Percentiles rank a stretch among this genome's conserved stretches.
Evolutionary conservation across 2,888 invertebrate genomes (phyloP).

Genomic region (Pseudoips prasinana): DNA sequence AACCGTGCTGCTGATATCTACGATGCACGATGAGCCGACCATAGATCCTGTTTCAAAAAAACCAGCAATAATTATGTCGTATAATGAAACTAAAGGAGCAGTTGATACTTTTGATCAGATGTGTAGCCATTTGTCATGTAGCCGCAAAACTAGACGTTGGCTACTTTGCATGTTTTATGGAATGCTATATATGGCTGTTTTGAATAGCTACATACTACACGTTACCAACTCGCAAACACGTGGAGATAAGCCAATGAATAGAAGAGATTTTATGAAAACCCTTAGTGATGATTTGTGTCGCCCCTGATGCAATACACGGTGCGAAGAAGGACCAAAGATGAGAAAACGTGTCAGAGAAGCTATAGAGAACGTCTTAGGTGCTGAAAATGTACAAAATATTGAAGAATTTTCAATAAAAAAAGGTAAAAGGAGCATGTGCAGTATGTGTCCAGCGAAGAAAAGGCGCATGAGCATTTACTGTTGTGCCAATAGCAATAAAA

Average conservation of each 20-base stretch:
- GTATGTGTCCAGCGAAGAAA: conserved; percentile 1
- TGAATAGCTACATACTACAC: no score
- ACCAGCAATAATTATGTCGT: no score
- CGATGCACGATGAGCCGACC: no score
- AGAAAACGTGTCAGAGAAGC: conserved; percentile 5
- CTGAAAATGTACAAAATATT: conserved; percentile 3
- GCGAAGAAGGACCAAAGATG: conserved; percentile 3
- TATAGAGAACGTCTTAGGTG: conserved; percentile 1
- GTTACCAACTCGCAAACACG: no score
- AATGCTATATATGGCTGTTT: no score
- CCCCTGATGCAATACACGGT: conserved; percentile 2
- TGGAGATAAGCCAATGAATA: conserved; percentile 1
- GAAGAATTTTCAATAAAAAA: conserved; percentile 4
- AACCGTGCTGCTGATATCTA: no score
- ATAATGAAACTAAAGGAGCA: no score
- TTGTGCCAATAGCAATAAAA: conserved; percentile 1
- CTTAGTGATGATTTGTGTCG: conserved; percentile 6
- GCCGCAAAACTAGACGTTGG: no score
- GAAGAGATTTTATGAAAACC: conserved; percentile 4
- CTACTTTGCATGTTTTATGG: no score
- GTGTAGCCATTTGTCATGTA: no score
- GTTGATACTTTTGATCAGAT: no score
- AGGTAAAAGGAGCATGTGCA: conserved; percentile 4
- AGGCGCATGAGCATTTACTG: conserved; percentile 2
- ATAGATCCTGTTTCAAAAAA: no score